These are phyloP conservation scores for Heteronetta atricapilla DNA, from an alignment of 2,113 vertebrate genomes.

Conservation along the genomic window DNA sequence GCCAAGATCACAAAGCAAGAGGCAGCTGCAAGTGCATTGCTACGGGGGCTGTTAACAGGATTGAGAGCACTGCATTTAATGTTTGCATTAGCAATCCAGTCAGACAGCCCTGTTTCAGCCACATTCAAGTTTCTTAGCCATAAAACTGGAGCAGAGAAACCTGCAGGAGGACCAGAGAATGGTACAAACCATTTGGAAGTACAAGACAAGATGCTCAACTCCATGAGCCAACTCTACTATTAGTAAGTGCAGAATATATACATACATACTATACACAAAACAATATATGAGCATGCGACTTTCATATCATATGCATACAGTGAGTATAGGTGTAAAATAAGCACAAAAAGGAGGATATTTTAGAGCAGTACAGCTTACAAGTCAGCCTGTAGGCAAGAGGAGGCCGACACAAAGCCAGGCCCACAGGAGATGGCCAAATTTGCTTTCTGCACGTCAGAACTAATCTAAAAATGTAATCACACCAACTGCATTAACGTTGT, in stretches of 20 bases:
- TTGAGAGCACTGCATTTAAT: accelerated
- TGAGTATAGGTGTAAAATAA: background rate
- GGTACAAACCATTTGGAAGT: background rate
- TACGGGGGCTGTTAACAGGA: accelerated
- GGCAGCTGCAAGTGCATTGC: background rate
- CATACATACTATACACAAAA: no score
- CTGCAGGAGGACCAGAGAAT: background rate
- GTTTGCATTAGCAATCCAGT: background rate
- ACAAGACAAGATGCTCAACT: accelerated
- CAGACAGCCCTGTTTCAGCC: background rate
- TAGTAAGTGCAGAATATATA: background rate
- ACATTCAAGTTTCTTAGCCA: background rate
- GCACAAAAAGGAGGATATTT: no score
- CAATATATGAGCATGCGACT: background rate
- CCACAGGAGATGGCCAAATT: no score
- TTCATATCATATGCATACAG: background rate
- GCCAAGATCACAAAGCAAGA: background rate
- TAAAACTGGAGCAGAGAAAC: background rate
- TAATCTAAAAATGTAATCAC: background rate
- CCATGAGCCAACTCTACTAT: no score
- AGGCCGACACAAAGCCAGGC: no score
- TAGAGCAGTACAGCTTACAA: background rate
- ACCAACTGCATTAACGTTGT: accelerated
- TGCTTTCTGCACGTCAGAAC: background rate
- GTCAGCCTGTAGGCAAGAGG: no score